A percentile compares a stretch with the other conserved stretches of the same genome.
These are phyloP conservation scores for Nothura maculosa DNA, from an alignment of 2,797 vertebrate genomes.

Conservation along the genomic window DNA sequence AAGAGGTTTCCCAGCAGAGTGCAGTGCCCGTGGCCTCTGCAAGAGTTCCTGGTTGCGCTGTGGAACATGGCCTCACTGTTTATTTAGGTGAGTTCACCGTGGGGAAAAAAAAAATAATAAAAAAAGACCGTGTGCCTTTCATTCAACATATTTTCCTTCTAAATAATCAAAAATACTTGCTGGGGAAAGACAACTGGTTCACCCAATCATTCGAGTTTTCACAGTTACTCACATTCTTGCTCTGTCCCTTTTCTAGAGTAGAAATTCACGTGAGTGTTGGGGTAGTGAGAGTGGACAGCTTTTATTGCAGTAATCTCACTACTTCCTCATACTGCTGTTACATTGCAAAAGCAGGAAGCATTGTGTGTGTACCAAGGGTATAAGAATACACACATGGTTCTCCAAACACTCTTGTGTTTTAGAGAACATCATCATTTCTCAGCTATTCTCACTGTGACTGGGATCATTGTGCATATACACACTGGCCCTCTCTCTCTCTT, in stretches of 20 bases:
- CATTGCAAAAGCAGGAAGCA: constrained; percentile 54
- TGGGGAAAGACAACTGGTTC: background rate
- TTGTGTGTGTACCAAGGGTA: constrained; percentile 4
- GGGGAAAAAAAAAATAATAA: background rate
- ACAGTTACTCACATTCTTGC: background rate
- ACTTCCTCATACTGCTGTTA: background rate
- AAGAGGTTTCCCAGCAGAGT: background rate
- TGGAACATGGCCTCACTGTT: background rate
- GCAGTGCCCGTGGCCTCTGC: background rate
- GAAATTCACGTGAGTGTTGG: background rate
- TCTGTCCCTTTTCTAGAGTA: background rate
- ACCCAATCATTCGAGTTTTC: background rate
- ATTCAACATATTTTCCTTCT: background rate
- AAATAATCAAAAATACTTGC: background rate
- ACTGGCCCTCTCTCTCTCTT: background rate
- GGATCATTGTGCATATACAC: accelerated
- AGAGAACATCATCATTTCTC: constrained; percentile 32
- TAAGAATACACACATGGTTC: constrained; percentile 23
- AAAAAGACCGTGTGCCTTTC: background rate
- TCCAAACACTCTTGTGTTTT: background rate
- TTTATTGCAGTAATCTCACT: background rate
- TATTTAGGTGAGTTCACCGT: background rate
- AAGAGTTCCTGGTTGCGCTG: background rate
- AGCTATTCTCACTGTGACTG: background rate
- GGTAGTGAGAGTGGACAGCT: background rate